phyloP scores from a whole-genome alignment of 2,797 vertebrate species.

The Acropternis orthonyx region DNA sequence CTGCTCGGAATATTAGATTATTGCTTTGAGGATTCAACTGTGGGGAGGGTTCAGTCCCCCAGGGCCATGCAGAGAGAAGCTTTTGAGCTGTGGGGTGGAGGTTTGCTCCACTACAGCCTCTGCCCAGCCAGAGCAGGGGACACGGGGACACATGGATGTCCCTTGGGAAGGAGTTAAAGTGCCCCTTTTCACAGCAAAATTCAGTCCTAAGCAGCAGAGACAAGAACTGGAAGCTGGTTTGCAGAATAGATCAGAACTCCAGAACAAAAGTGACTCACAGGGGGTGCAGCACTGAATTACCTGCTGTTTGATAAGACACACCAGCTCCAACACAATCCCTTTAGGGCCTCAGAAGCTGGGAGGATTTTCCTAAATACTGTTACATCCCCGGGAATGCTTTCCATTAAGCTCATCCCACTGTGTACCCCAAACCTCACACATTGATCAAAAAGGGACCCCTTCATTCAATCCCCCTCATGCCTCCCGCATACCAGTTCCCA shows the following conservation, averaged over 20 bases:
- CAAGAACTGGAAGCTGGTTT: background rate
- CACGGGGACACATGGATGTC: fast-evolving
- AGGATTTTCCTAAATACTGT: fast-evolving
- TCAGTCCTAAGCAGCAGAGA: background rate
- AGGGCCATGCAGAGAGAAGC: background rate
- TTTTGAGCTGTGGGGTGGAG: background rate
- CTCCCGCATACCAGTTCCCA: background rate
- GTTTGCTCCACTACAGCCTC: background rate
- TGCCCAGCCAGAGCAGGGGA: background rate
- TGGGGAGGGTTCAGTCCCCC: background rate
- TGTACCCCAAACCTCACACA: background rate
- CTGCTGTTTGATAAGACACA: background rate
- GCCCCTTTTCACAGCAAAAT: background rate
- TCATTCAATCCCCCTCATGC: fast-evolving
- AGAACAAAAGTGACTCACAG: background rate
- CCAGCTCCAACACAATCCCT: background rate
- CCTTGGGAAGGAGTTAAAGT: background rate
- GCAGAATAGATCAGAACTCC: background rate
- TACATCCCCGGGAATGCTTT: too few relatives aligned
- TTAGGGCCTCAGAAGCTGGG: background rate
- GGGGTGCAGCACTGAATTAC: background rate
- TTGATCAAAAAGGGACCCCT: background rate
- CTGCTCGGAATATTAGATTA: background rate
- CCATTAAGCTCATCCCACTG: background rate
- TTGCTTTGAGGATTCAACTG: background rate